Conservation (phyloP, 2,888 invertebrate genomes). For the Aleiodes testaceus region DNA sequence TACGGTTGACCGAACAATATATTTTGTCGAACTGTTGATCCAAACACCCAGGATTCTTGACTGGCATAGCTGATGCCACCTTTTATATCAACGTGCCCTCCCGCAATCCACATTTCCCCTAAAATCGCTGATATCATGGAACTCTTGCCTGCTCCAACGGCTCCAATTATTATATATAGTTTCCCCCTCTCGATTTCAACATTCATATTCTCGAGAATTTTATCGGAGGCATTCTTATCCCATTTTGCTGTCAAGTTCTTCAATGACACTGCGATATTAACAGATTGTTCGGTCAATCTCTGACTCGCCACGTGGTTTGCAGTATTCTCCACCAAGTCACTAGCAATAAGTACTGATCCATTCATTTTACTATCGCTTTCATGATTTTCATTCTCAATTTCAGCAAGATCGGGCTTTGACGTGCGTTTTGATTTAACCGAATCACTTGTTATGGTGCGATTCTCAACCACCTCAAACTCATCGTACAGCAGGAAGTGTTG, state of each 20-base stretch:
- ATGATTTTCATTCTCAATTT: conserved; percentile 60
- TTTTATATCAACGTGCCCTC: conserved; percentile 78
- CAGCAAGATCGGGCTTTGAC: conserved; percentile 61
- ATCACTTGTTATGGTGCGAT: conserved; percentile 38
- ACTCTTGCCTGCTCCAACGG: conserved; percentile 85
- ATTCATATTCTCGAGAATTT: conserved; percentile 75
- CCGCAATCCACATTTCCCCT: conserved; percentile 79
- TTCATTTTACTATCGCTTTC: conserved; percentile 61
- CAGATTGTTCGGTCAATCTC: conserved; percentile 46
- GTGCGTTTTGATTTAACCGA: conserved; percentile 33
- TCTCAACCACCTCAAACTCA: conserved; percentile 59
- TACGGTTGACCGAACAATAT: conserved; percentile 86
- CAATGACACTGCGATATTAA: conserved; percentile 58
- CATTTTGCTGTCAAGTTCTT: conserved; percentile 72
- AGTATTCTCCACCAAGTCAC: conserved; percentile 57
- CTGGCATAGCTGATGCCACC: conserved; percentile 84
- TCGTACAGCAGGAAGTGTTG: conserved; percentile 72
- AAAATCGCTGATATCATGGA: conserved; percentile 81
- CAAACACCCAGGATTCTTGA: conserved; percentile 91
- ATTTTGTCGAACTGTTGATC: conserved; percentile 85
- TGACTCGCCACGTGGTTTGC: conserved; percentile 53
- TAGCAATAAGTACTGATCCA: conserved; percentile 66
- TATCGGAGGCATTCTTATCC: conserved; percentile 74
- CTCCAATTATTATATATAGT: conserved; percentile 82
- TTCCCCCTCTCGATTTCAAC: conserved; percentile 76